Percentiles rank a stretch among this genome's conserved stretches.
These are phyloP conservation scores for Pandemis heparana DNA, from an alignment of 2,888 invertebrate species.

Conservation along the genomic window DNA sequence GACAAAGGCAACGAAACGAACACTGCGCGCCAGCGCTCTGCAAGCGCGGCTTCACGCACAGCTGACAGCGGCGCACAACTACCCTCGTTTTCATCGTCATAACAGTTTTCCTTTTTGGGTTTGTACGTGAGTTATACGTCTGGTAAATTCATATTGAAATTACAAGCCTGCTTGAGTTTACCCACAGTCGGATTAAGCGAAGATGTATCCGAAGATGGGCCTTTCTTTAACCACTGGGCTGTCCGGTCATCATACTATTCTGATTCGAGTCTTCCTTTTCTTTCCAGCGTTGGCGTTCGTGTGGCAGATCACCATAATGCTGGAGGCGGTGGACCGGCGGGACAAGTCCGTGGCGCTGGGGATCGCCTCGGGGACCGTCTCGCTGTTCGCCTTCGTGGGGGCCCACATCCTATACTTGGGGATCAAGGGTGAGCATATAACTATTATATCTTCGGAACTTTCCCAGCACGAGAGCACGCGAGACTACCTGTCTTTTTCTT, in stretches of 20 bases:
- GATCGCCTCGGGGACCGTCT: slow-evolving; percentile 22
- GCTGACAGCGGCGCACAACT: no score
- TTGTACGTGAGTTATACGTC: no score
- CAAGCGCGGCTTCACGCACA: no score
- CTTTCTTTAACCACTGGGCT: no score
- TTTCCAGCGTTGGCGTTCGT: slow-evolving; percentile 28
- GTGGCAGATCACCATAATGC: slow-evolving; percentile 26
- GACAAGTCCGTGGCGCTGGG: slow-evolving; percentile 30
- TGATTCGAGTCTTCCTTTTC: not conserved
- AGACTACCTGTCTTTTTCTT: no score
- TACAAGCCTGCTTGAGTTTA: no score
- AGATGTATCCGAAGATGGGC: not conserved
- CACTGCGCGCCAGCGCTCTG: not conserved
- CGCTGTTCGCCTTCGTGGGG: slow-evolving; percentile 29
- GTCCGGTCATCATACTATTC: not conserved
- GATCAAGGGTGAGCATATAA: slow-evolving; percentile 25
- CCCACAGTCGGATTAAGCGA: not conserved
- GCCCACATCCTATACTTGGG: slow-evolving; percentile 24
- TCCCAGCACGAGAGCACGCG: no score
- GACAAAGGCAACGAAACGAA: no score
- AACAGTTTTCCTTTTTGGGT: no score
- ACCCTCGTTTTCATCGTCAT: no score
- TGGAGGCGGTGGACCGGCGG: slow-evolving; percentile 32
- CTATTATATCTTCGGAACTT: not conserved
- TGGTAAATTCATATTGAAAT: no score